These are phyloP conservation scores for Drosophila mercatorum DNA, from an alignment of 2,888 invertebrate species.

Conservation along the genomic window DNA sequence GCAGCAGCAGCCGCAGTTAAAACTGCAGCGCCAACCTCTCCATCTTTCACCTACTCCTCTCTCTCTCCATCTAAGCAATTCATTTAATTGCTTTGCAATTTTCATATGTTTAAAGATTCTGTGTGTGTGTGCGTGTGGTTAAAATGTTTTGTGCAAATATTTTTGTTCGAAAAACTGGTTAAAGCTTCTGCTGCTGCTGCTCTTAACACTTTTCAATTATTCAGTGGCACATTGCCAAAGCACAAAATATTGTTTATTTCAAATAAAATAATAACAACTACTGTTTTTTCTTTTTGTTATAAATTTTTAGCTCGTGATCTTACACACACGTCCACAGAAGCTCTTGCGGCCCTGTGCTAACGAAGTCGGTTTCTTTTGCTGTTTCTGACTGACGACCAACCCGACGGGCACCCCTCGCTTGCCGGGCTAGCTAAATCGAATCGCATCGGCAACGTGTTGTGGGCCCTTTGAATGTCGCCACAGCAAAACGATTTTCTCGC, in stretches of 20 bases:
- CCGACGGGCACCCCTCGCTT: constrained; percentile 5
- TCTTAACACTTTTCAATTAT: constrained; percentile 36
- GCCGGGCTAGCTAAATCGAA: constrained; percentile 35
- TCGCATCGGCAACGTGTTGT: constrained; percentile 40
- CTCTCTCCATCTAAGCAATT: constrained; percentile 63
- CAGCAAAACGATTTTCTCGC: constrained; percentile 46
- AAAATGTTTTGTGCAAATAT: constrained; percentile 48
- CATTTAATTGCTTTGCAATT: constrained; percentile 77
- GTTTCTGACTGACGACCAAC: constrained; percentile 36
- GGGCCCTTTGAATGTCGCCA: constrained; percentile 62
- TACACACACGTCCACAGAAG: constrained; percentile 2
- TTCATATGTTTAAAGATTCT: constrained; percentile 49
- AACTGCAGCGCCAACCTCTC: constrained; percentile 31
- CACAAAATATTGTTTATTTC: constrained; percentile 12
- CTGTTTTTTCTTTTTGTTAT: not conserved
- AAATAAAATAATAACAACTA: not conserved
- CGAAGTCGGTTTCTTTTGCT: constrained; percentile 27
- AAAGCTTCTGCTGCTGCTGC: constrained; percentile 24
- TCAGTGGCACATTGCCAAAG: not conserved
- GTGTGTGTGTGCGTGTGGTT: constrained; percentile 11
- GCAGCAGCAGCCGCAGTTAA: constrained; percentile 54
- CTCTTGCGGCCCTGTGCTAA: constrained; percentile 14
- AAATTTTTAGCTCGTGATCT: constrained; percentile 17
- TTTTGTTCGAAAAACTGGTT: constrained; percentile 33
- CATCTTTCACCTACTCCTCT: not conserved